Conservation (phyloP, 2,888 invertebrate genomes). For the Pemphredon lugubris region DNA sequence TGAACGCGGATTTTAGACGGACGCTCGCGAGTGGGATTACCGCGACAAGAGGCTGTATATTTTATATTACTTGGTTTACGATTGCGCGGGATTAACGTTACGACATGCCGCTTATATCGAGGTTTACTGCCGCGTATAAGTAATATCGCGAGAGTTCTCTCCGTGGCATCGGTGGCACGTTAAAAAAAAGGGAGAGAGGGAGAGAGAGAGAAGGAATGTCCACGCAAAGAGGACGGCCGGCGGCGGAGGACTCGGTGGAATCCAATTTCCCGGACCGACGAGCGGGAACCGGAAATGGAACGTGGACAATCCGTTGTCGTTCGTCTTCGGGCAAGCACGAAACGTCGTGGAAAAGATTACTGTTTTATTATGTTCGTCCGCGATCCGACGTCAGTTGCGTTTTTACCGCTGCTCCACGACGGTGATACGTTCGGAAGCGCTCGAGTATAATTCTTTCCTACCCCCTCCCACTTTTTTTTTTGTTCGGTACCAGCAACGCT, state of each 20-base stretch:
- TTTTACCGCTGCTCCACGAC: too few relatives aligned
- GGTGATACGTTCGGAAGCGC: too few relatives aligned
- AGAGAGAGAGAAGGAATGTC: not conserved
- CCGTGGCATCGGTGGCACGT: not conserved
- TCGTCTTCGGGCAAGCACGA: conserved; percentile 16
- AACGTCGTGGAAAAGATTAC: conserved; percentile 26
- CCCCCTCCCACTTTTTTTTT: too few relatives aligned
- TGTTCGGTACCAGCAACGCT: not conserved
- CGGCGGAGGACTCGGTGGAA: conserved; percentile 19
- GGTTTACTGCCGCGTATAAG: conserved; percentile 45
- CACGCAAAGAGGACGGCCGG: conserved; percentile 1
- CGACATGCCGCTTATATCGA: conserved; percentile 36
- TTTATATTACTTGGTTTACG: conserved; percentile 60
- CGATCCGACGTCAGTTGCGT: too few relatives aligned
- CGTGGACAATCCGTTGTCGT: conserved; percentile 33
- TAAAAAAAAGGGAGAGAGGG: conserved; percentile 6
- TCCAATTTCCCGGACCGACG: conserved; percentile 50
- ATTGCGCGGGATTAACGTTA: conserved; percentile 58
- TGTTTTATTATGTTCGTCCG: conserved; percentile 26
- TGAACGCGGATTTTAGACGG: conserved; percentile 8
- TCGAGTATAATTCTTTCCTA: too few relatives aligned
- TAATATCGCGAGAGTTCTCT: conserved; percentile 23
- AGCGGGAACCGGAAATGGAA: conserved; percentile 35
- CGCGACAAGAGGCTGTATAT: conserved; percentile 43
- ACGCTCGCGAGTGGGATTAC: conserved; percentile 27